Evolutionary conservation across 2,797 vertebrate species (phyloP).

Genomic region (Valencia hispanica): DNA sequence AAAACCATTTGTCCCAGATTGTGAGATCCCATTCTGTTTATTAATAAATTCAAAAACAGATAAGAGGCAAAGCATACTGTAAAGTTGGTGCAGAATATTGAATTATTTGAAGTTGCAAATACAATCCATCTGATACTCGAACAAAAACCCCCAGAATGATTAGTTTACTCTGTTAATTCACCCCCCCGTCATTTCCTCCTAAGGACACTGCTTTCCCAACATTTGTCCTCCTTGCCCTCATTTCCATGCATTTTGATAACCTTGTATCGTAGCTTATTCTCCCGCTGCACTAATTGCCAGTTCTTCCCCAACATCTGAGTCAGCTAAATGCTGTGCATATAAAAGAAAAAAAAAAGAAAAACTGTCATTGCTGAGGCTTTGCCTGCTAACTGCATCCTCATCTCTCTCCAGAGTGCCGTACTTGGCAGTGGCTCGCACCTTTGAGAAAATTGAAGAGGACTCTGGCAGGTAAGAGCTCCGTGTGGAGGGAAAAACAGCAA

Average conservation of each 20-base stretch:
- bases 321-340: conserved; percentile 27
- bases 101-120: neutral
- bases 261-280: conserved; percentile 41
- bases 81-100: neutral
- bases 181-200: neutral
- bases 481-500: conserved; percentile 32
- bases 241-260: conserved; percentile 31
- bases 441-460: conserved; percentile 92
- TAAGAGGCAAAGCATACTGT: neutral
- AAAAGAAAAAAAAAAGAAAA: conserved; percentile 15
- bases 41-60: neutral
- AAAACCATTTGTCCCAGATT: neutral
- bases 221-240: conserved; percentile 14
- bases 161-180: neutral
- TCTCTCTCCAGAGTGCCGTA: conserved; percentile 86
- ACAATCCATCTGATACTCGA: neutral
- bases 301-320: conserved; percentile 43
- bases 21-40: neutral
- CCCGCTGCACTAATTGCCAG: conserved; percentile 50
- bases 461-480: conserved; percentile 85
- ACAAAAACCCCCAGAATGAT: neutral
- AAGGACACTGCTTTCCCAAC: neutral
- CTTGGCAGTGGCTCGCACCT: conserved; percentile 89
- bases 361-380: conserved; percentile 17
- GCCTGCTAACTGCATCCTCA: conserved; percentile 55